These are phyloP conservation scores for Sanderia malayensis DNA, from an alignment of 30 jellyfish, hydroid and myxozoan species.

Conservation along the genomic window DNA sequence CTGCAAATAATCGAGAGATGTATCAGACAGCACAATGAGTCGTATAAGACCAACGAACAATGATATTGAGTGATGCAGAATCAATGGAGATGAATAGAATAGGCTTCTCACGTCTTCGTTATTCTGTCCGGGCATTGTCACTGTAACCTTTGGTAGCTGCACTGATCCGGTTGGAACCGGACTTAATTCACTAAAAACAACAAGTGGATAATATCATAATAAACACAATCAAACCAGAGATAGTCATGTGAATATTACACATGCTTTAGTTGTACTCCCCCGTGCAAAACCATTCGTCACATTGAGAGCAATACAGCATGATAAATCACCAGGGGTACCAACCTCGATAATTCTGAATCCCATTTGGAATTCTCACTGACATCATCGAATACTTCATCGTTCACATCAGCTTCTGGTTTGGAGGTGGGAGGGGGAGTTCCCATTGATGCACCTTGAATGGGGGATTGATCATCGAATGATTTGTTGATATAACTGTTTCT, in stretches of 20 bases:
- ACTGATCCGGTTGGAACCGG: conserved; percentile 55
- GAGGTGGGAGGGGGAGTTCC: background rate
- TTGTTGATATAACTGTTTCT: conserved; percentile 33
- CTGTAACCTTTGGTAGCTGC: conserved; percentile 53
- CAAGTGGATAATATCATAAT: too few relatives aligned
- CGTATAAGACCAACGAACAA: background rate
- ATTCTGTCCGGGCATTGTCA: conserved; percentile 42
- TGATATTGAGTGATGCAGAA: background rate
- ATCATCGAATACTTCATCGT: conserved; percentile 42
- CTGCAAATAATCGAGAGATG: too few relatives aligned
- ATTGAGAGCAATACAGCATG: too few relatives aligned
- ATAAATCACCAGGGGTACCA: background rate
- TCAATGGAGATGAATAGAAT: background rate
- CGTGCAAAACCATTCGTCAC: too few relatives aligned
- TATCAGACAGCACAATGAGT: conserved; percentile 3
- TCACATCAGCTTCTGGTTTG: conserved; percentile 26
- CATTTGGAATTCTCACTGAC: conserved; percentile 55
- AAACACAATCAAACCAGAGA: too few relatives aligned
- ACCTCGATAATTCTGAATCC: conserved; percentile 53
- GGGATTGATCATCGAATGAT: conserved; percentile 27
- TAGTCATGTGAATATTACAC: too few relatives aligned
- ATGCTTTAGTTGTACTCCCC: too few relatives aligned
- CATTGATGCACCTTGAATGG: background rate
- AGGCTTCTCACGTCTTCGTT: conserved; percentile 12
- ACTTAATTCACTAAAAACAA: conserved; percentile 48